Percentiles rank a stretch among this genome's conserved stretches.
Conservation (phyloP, 2,888 invertebrate genomes). For the Trimorus sp. region DNA sequence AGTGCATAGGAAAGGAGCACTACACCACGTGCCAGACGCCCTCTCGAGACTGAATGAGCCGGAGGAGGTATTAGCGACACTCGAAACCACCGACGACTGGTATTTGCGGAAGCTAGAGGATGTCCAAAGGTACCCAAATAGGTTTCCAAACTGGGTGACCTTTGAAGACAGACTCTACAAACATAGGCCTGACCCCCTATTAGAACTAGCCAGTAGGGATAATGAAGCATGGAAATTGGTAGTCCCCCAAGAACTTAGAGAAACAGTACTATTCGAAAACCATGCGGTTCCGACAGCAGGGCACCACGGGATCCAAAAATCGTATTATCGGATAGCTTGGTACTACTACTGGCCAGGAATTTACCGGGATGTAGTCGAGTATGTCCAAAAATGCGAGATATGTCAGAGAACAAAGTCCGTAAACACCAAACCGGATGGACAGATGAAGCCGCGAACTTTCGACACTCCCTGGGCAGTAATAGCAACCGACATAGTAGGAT, state of each 20-base stretch:
- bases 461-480: no score
- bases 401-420: not conserved
- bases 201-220: not conserved
- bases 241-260: not conserved
- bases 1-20: not conserved
- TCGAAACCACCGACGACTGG: not conserved
- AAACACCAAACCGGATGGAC: constrained; percentile 40
- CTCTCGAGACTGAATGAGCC: not conserved
- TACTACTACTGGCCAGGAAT: constrained; percentile 16
- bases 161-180: not conserved
- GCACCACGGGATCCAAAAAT: constrained; percentile 6
- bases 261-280: not conserved
- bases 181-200: not conserved
- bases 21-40: constrained; percentile 27
- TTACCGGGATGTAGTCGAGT: constrained; percentile 25
- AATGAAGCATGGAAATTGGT: constrained; percentile 11
- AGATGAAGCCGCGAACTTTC: constrained; percentile 36
- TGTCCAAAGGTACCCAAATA: not conserved
- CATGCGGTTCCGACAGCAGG: constrained; percentile 8
- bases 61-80: no score
- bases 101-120: not conserved
- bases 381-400: not conserved
- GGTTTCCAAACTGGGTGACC: not conserved
- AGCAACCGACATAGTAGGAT: no score
- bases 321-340: constrained; percentile 7